Base-by-base conservation (phyloP, 2,888 invertebrate species). In the Miltochrista miniata region DNA sequence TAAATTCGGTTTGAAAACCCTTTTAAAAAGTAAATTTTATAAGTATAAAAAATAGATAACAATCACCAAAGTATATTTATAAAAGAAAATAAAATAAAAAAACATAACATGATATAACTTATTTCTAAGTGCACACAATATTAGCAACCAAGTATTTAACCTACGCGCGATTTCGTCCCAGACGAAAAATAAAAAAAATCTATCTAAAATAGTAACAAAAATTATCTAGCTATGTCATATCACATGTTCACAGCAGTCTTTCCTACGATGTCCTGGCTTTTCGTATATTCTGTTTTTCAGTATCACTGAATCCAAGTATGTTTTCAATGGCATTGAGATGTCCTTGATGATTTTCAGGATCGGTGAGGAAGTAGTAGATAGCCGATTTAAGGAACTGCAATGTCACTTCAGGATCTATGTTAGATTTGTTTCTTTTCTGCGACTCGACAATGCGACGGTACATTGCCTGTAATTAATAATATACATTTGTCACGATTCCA, bases 301-400 rank as follows among this genome's bases (percentile, higher is more conserved):
- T 93, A 51, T 96, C 95, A n/a, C 95, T 95, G 81, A 96, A 97
- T 52, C 97, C 97, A 68, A 98, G 93, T 73, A 98, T 98, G 82
- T 97, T 98, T 85, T 98, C 96, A 64, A 98, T 98, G 45, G 97
- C 98, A 73, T 94, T 95, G 54, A 98, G 92, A 81, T 98, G 98
- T 12, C 97, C 96, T 70, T 96, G 96, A 48, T 96, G 95, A 77
- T 97, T 97, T 80, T 98, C 97, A 67, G 95, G 95, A 79, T 98
- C 97, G 2, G 97, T 96, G 52, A 98, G 92, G 85, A 97, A 98
- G 83, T 98, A 98, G 83, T 97, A 98, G 73, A 98, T 94, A 47
- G 98, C 98, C 56, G 98, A 98, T 87, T 97, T 98, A 59, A 98
- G 93, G 90, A 98, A 98, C 85, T 97, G 97, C 74, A 98, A 91